Evolutionary conservation across 2,797 vertebrate genomes (phyloP).

Genomic region (Myotis planiceps): DNA sequence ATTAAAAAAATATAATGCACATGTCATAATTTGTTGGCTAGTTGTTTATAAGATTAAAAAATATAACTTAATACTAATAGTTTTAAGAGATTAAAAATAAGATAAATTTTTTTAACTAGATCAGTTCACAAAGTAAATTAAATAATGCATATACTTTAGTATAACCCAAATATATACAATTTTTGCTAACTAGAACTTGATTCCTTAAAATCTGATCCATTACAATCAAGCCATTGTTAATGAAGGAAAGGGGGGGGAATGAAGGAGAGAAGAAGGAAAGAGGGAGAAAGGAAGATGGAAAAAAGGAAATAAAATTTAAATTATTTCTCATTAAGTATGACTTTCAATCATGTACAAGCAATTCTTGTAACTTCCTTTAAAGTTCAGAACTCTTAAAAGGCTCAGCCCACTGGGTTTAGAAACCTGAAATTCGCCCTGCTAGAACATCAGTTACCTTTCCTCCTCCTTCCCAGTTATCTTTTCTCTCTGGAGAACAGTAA

Average conservation of each 20-base stretch:
- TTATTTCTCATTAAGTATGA: slow-evolving; percentile 39
- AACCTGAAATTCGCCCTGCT: neutral
- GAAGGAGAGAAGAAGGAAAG: neutral
- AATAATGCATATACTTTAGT: slow-evolving; percentile 25
- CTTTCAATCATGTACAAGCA: slow-evolving; percentile 31
- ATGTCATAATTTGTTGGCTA: neutral
- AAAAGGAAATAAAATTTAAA: neutral
- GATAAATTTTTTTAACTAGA: slow-evolving; percentile 23
- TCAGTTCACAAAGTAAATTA: slow-evolving; percentile 44
- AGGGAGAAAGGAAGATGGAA: neutral
- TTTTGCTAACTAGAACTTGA: slow-evolving; percentile 34
- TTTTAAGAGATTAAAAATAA: slow-evolving; percentile 49
- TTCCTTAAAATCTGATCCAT: slow-evolving; percentile 20
- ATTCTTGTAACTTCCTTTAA: slow-evolving; percentile 39
- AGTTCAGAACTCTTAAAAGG: slow-evolving; percentile 12
- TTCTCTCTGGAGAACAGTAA: neutral
- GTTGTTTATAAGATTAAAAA: slow-evolving; percentile 35
- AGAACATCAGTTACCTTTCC: neutral
- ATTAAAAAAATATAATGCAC: slow-evolving; percentile 49
- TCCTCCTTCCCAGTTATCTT: neutral
- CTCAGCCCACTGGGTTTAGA: slow-evolving; percentile 12
- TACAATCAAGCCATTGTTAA: slow-evolving; percentile 33
- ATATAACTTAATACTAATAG: slow-evolving; percentile 26
- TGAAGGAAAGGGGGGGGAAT: neutral
- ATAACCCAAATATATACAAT: neutral